Conservation (phyloP, 1,140 invertebrate species). For the Drosophila santomea region DNA sequence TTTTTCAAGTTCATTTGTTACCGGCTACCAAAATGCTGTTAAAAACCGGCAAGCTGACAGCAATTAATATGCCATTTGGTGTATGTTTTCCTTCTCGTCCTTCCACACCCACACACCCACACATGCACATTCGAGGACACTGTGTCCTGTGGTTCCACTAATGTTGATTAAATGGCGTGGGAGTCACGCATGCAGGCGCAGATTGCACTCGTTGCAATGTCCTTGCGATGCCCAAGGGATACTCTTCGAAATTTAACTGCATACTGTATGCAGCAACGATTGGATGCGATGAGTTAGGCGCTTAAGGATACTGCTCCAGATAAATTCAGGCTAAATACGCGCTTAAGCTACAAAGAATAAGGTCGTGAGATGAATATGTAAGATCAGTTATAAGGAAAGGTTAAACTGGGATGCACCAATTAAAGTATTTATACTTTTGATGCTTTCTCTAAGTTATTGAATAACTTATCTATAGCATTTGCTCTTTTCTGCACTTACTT, state of each 20-base stretch:
- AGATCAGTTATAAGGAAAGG: too few relatives aligned
- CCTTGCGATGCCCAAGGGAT: conserved; percentile 34
- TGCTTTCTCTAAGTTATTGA: too few relatives aligned
- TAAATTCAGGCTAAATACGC: neutral
- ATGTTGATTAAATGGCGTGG: conserved; percentile 73
- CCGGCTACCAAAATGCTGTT: conserved; percentile 29
- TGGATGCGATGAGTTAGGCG: conserved; percentile 8
- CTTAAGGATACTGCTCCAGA: neutral
- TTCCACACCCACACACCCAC: conserved; percentile 8
- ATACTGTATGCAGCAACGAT: conserved; percentile 2
- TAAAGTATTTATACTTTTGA: too few relatives aligned
- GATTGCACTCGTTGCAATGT: conserved; percentile 40
- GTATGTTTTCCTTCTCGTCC: conserved; percentile 5
- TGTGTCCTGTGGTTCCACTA: conserved; percentile 50
- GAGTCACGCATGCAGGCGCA: conserved; percentile 57
- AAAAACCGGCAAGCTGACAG: conserved; percentile 45
- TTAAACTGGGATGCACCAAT: too few relatives aligned
- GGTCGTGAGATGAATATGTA: neutral
- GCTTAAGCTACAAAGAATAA: neutral
- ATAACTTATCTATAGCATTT: too few relatives aligned
- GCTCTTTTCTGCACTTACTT: neutral
- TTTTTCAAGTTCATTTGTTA: conserved; percentile 66
- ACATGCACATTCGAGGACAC: neutral
- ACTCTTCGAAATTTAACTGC: conserved; percentile 17
- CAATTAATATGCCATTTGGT: conserved; percentile 72